Percentiles rank a stretch among this genome's conserved stretches.
phyloP scores from a whole-genome alignment of 2,888 invertebrate species.

The Dysmachus trigonus region DNA sequence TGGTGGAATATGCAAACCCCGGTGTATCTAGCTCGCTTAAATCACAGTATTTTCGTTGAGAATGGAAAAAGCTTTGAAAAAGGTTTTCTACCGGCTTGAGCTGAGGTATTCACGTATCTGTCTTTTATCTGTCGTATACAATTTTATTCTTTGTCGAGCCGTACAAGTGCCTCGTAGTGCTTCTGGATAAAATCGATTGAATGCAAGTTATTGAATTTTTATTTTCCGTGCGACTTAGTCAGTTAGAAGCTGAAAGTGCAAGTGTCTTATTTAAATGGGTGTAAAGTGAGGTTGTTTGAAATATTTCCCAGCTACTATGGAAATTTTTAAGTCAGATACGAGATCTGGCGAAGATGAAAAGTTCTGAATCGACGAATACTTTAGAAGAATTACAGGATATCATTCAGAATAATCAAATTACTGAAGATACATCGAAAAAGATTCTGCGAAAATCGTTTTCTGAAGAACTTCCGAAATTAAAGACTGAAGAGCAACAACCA shows the following conservation, averaged over 20 bases:
- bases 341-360: slow-evolving; percentile 46
- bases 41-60: neutral
- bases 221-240: neutral
- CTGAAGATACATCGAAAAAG: neutral
- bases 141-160: neutral
- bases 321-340: neutral
- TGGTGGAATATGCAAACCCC: neutral
- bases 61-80: neutral
- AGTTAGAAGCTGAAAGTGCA: neutral
- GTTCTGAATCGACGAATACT: slow-evolving; percentile 40
- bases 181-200: neutral
- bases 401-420: neutral
- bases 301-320: neutral
- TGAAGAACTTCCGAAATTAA: slow-evolving; percentile 39
- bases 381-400: slow-evolving; percentile 43
- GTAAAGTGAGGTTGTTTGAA: neutral
- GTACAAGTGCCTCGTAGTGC: neutral
- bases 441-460: slow-evolving; percentile 37
- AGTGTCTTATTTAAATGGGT: neutral
- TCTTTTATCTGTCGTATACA: neutral
- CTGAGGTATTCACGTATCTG: neutral
- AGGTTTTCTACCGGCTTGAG: neutral
- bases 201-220: neutral
- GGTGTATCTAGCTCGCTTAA: neutral
- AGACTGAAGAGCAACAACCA: slow-evolving; percentile 47